A percentile compares a stretch with the other conserved stretches of the same genome.
These are phyloP conservation scores for Sipha flava DNA, from an alignment of 1,140 invertebrate species.

Conservation along the genomic window DNA sequence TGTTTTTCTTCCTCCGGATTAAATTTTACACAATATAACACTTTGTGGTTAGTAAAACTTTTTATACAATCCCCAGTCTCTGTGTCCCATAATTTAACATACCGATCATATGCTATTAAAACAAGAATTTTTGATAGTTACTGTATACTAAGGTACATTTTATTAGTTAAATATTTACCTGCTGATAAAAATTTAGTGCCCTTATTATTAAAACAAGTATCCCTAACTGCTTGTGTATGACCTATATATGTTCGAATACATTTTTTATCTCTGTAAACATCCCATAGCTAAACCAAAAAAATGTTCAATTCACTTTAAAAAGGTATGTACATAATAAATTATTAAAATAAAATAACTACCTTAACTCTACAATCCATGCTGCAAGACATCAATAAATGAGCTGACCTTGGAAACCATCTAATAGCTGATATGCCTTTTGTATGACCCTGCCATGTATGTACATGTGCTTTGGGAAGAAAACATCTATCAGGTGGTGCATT, in stretches of 20 bases:
- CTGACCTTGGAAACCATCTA: constrained; percentile 89
- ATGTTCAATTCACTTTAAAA: neutral
- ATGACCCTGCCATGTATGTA: constrained; percentile 95
- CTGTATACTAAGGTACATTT: neutral
- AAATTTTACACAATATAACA: constrained; percentile 96
- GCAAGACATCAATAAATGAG: constrained; percentile 87
- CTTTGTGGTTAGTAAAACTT: constrained; percentile 89
- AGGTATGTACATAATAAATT: neutral
- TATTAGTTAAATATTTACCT: constrained; percentile 45
- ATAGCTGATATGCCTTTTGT: constrained; percentile 95
- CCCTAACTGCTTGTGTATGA: constrained; percentile 92
- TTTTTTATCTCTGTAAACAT: constrained; percentile 91
- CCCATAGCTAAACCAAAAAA: constrained; percentile 68
- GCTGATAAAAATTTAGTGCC: constrained; percentile 91
- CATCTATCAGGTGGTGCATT: constrained; percentile 89
- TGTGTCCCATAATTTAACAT: constrained; percentile 98
- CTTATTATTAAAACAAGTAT: constrained; percentile 91
- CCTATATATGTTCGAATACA: constrained; percentile 95
- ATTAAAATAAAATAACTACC: constrained; percentile 45
- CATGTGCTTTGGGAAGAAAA: constrained; percentile 92
- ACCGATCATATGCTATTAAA: constrained; percentile 66
- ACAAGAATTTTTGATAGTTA: neutral
- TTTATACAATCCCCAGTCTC: constrained; percentile 88
- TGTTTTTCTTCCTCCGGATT: constrained; percentile 96
- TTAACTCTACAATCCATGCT: constrained; percentile 97